Base-by-base conservation (phyloP, 2,113 vertebrate genomes). In the Oreotrochilus melanogaster region DNA sequence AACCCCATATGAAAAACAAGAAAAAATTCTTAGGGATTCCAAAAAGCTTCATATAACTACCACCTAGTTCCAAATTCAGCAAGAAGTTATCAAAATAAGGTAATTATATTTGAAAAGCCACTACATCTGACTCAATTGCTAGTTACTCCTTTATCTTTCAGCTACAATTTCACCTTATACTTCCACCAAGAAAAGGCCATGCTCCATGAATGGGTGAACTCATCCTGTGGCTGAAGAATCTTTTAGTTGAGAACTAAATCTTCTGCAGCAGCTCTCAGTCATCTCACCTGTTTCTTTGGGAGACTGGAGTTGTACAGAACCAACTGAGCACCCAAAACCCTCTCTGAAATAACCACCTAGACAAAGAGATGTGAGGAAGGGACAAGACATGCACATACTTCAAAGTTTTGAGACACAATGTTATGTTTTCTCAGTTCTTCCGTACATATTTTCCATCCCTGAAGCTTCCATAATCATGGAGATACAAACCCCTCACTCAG, bases 351-450 rank as follows among this genome's bases (percentile, higher is more conserved):
- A 37, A 3, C 14, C 4, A 23, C 25, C 61, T 5, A 10, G 30
- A 28, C 45, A 45, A 58, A 7, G 0, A 4, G 4, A 24, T 1
- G 9, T 7, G 37, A 15, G 8, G 5, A 43, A 69, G 11, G 18
- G 60, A 45, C 47, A 37, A n/a, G 19, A 75, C 25, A 30, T 33
- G 18, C 27, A 5, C 7, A 2, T 4, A 14, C 9, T 6, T 10
- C 8, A 3, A 14, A 50, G 56, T 8, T 27, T 7, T 19, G 42
- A 54, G 39, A 27, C 64, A 33, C 16, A 4, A 2, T 4, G 19
- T 4, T 35, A 30, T 7, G 15, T 33, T 64, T 17, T 10, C 23
- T 58, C 35, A 31, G 3, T 24, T 14, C 22, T 73, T 16, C 56
- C 28, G 14, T 12, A 39, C 21, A 23, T 39, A 13, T 30, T 66